These are phyloP conservation scores for Argyrosomus regius DNA, from an alignment of 2,797 vertebrate genomes.

Conservation along the genomic window DNA sequence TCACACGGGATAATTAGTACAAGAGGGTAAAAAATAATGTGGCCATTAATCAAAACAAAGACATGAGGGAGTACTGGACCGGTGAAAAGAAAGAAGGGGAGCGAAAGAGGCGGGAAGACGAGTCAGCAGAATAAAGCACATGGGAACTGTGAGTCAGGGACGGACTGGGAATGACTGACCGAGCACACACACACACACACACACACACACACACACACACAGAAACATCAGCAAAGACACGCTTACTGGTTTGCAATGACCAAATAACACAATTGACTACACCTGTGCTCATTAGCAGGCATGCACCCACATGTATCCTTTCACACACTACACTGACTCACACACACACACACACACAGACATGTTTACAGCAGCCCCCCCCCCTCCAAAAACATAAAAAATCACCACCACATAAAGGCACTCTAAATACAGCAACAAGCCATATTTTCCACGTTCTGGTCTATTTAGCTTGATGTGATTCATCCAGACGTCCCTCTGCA, in stretches of 20 bases:
- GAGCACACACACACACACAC: background rate
- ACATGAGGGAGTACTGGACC: background rate
- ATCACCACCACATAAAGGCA: constrained; percentile 31
- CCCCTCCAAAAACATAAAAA: background rate
- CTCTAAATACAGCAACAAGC: constrained; percentile 48
- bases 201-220: constrained; percentile 7
- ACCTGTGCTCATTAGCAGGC: constrained; percentile 10
- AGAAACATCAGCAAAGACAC: background rate
- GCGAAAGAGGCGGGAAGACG: constrained; percentile 58
- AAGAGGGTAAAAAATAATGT: constrained; percentile 65
- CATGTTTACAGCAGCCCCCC: constrained; percentile 12
- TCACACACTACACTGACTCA: constrained; percentile 10
- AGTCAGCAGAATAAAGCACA: constrained; percentile 68
- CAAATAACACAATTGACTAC: constrained; percentile 26
- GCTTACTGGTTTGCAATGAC: constrained; percentile 2
- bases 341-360: constrained; percentile 7
- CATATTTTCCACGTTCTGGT: constrained; percentile 61
- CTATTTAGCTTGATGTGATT: constrained; percentile 43
- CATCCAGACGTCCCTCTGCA: constrained; percentile 39
- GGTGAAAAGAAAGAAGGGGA: constrained; percentile 42
- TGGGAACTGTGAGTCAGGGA: constrained; percentile 74
- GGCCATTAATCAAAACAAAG: constrained; percentile 62
- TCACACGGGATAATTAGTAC: constrained; percentile 74
- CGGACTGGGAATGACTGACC: constrained; percentile 31
- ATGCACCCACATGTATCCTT: background rate